Base-by-base conservation (phyloP, 2,113 vertebrate species). In the Apus apus region DNA sequence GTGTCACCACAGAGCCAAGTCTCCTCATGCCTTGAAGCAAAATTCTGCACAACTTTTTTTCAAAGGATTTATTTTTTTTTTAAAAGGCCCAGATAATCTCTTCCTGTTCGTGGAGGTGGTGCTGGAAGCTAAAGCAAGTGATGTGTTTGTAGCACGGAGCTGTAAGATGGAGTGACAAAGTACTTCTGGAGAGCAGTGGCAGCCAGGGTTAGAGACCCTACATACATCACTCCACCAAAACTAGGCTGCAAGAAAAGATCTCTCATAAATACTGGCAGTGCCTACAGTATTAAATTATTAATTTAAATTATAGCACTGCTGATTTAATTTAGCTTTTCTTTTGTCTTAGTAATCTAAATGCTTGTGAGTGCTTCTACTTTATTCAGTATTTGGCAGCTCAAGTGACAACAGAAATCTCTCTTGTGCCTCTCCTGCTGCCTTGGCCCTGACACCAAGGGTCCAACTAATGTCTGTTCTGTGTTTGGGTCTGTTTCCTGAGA, bases 101-200 rank as follows among this genome's bases (percentile, higher is more conserved):
- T 32, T 87, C 21, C 32, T 75, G 17, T 34, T 75, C 34, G 27
- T 25, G 43, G 45, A 76, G 75, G 36, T 22, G 14, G 36, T 45
- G 56, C 73, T 93, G 83, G 38, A 78, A 83, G 45, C 19, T 62
- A 61, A 85, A 77, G 56, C 23, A 64, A 91, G 32, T 1, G 32
- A 84, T 53, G 85, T 1, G 2, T 95, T 70, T 64, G 21, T 51
- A 95, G 66, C 46, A 60, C 3, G 56, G 75, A 85, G 45, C 51
- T 94, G 57, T 81, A 80, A 43, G 74, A 50, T 29, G 82, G 43
- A 73, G 56, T 53, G 51, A 79, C 61, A 72, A 50, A 89, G 46
- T 75, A 78, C 26, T 84, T 95, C 65, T 90, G 90, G 25, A 96
- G 74, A 48, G 75, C 57, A 48, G 87, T 88, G 32, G 60, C 91